Percentiles rank a stretch among this genome's conserved stretches.
phyloP scores from a whole-genome alignment of 2,797 vertebrate species.

The Adrianichthys oophorus region DNA sequence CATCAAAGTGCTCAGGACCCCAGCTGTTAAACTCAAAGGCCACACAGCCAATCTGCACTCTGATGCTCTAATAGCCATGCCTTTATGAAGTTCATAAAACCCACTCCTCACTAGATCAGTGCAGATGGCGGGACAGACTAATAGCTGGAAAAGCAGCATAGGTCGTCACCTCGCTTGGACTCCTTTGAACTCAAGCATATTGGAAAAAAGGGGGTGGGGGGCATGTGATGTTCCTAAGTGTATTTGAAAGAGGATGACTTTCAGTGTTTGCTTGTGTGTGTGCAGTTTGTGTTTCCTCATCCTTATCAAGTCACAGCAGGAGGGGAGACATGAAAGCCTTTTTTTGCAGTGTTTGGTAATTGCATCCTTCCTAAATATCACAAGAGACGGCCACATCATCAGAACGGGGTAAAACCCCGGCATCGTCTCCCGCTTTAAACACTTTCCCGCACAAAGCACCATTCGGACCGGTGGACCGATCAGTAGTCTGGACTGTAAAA shows the following conservation, averaged over 20 bases:
- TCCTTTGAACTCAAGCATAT: slow-evolving; percentile 89
- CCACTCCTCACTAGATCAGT: slow-evolving; percentile 86
- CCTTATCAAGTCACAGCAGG: slow-evolving; percentile 57
- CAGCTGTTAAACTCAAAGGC: slow-evolving; percentile 86
- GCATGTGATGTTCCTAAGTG: slow-evolving; percentile 43
- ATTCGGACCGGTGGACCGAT: slow-evolving; percentile 42
- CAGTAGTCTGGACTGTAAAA: slow-evolving; percentile 49
- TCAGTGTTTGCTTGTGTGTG: slow-evolving; percentile 12
- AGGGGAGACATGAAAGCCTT: slow-evolving; percentile 86
- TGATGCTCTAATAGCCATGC: slow-evolving; percentile 86
- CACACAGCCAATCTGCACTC: slow-evolving; percentile 81
- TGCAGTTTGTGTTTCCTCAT: slow-evolving; percentile 30
- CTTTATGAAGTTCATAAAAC: slow-evolving; percentile 92
- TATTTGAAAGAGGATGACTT: slow-evolving; percentile 33
- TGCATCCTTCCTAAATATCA: slow-evolving; percentile 71
- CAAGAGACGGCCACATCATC: slow-evolving; percentile 78
- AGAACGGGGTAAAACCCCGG: slow-evolving; percentile 51
- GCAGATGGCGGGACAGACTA: slow-evolving; percentile 85
- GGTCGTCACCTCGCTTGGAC: slow-evolving; percentile 80
- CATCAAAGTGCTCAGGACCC: slow-evolving; percentile 87
- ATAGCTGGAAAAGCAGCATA: slow-evolving; percentile 84
- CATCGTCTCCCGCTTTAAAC: slow-evolving; percentile 4
- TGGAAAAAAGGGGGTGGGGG: slow-evolving; percentile 62
- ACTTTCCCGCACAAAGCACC: slow-evolving; percentile 9
- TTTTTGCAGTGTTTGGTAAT: slow-evolving; percentile 79